Evolutionary conservation across 1,140 invertebrate species (phyloP), one percentile per base, ranked within the genome.

Genomic region (Battus philenor): DNA sequence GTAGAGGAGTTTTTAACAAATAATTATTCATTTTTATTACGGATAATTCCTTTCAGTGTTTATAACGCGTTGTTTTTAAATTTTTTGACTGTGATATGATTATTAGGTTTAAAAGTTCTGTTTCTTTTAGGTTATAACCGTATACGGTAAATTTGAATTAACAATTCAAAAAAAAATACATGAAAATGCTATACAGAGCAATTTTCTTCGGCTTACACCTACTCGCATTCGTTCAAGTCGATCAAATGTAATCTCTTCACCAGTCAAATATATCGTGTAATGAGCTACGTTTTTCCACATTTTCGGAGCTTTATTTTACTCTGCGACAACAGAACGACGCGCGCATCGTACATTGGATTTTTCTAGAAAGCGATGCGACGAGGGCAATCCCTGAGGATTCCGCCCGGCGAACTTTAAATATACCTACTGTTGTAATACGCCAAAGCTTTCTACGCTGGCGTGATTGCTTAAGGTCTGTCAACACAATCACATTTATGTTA

Each of bases 341-440:
- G 16, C 33, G 32, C 34, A 3, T 20, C 18, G 2, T 32, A 54
- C 43, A 75, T 75, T 67, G 58, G 61, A 72, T 75, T 73, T 75
- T 54, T 67, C 60, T 66, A 48, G 54, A 63, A 57, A 55, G 39
- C 46, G 58, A 51, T 15, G 38, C 36, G 47, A 55, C 44, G 50
- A 51, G 45, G 6, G 41, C 47, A 76, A 64, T 73, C 72, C 72
- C 69, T 20, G 26, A 63, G 72, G 69, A 70, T 63, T 57, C 50
- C 54, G 52, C 50, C 48, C 46, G 54, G 57, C 62, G 59, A 61
- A 47, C 50, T 52, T 18, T 44, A 41, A 49, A 55, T 10, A 9
- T 36, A 29, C 26, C 8, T 29, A 41, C 8, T 29, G 58, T 50
- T 57, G 47, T 71, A 71, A 73, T 62, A 68, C 50, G 55, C 61